phyloP scores from a whole-genome alignment of 2,888 invertebrate genomes.

The Alsophila aescularia region DNA sequence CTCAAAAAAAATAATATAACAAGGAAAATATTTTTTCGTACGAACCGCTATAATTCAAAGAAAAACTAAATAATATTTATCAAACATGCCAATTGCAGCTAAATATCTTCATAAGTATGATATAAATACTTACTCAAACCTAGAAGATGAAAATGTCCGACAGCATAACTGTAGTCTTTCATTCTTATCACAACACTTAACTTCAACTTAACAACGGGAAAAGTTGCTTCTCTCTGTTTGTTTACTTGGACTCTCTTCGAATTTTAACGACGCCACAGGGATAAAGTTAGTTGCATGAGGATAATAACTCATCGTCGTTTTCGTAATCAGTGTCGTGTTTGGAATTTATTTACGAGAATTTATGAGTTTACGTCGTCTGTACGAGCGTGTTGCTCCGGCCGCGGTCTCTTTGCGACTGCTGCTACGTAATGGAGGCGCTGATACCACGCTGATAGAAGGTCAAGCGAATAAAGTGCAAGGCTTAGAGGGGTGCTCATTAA shows the following conservation, averaged over 20 bases:
- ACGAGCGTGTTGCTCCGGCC: constrained; percentile 58
- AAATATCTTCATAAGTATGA: too few relatives aligned
- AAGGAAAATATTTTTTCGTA: too few relatives aligned
- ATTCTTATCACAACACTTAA: constrained; percentile 47
- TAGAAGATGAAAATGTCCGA: constrained; percentile 28
- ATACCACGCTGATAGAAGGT: constrained; percentile 17
- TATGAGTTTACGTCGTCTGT: constrained; percentile 37
- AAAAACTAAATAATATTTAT: neutral
- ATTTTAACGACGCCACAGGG: constrained; percentile 43
- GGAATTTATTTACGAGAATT: constrained; percentile 56
- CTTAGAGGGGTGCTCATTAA: neutral
- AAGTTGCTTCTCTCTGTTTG: constrained; percentile 46
- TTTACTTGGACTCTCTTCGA: constrained; percentile 41
- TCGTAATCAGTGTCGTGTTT: constrained; percentile 46
- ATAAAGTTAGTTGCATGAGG: constrained; percentile 47
- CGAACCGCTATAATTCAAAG: too few relatives aligned
- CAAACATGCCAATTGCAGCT: too few relatives aligned
- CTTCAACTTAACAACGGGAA: constrained; percentile 37
- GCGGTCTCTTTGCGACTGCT: constrained; percentile 64
- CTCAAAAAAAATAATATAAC: too few relatives aligned
- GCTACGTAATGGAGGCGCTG: constrained; percentile 1
- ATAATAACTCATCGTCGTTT: constrained; percentile 60
- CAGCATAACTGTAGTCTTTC: constrained; percentile 42
- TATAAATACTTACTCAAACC: constrained; percentile 40
- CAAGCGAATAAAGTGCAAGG: constrained; percentile 19